These are phyloP conservation scores for Halyomorpha halys DNA, from an alignment of 1,140 invertebrate genomes.

Conservation along the genomic window DNA sequence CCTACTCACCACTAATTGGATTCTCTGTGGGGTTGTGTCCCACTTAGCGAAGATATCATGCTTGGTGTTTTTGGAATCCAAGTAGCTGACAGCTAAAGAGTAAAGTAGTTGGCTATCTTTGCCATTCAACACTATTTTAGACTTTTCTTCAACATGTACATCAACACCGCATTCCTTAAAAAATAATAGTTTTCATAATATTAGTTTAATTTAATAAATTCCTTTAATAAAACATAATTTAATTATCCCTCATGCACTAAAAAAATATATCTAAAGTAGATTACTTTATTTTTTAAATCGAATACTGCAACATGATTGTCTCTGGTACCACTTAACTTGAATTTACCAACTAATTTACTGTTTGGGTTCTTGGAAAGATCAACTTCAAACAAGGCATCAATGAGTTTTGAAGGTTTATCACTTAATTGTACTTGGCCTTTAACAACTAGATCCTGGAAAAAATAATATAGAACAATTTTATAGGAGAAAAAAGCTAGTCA, in stretches of 20 bases:
- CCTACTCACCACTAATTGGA: too few species aligned
- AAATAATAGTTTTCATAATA: too few species aligned
- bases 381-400: neutral
- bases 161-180: neutral
- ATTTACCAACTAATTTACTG: slow-evolving; percentile 6
- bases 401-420: slow-evolving; percentile 5
- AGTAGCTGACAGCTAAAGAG: neutral
- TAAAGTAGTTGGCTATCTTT: neutral
- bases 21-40: neutral
- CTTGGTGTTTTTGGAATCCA: neutral
- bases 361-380: neutral
- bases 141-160: neutral
- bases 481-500: too few species aligned
- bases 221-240: too few species aligned
- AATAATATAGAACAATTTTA: neutral
- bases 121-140: neutral
- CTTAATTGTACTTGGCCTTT: neutral
- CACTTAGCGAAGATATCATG: neutral
- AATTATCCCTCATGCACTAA: too few species aligned
- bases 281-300: slow-evolving; percentile 1
- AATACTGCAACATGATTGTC: neutral
- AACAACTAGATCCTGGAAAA: neutral
- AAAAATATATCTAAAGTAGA: neutral
- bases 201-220: too few species aligned
- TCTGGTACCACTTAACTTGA: neutral